phyloP scores from a whole-genome alignment of 2,888 invertebrate species.

The Xestia sexstrigata region DNA sequence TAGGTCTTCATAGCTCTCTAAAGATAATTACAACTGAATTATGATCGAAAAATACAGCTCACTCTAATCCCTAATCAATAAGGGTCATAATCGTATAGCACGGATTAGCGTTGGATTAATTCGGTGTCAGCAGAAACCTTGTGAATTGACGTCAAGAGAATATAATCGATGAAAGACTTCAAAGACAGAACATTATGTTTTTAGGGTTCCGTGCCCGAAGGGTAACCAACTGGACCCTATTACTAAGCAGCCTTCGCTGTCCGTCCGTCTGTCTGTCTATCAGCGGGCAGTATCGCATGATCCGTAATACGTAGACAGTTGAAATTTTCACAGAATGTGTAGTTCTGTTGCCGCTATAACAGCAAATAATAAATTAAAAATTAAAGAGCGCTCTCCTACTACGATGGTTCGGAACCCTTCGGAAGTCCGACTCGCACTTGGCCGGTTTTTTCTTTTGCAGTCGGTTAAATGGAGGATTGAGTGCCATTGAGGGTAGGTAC shows the following conservation, averaged over 20 bases:
- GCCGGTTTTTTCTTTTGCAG: not conserved
- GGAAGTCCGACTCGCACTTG: no score
- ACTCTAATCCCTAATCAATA: conserved; percentile 16
- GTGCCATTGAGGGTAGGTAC: not conserved
- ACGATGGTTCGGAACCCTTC: no score
- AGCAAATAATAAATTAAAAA: no score
- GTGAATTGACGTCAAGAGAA: conserved; percentile 49
- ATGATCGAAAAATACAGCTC: conserved; percentile 11
- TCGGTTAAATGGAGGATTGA: not conserved
- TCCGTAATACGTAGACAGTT: no score
- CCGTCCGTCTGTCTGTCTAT: no score
- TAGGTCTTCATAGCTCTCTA: not conserved
- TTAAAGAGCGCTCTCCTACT: no score
- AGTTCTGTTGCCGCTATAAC: no score
- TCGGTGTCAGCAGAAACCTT: conserved; percentile 43
- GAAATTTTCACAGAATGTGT: no score
- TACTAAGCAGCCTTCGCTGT: no score
- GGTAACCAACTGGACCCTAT: no score
- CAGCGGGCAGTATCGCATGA: no score
- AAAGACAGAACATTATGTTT: conserved; percentile 20
- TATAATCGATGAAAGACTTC: conserved; percentile 49
- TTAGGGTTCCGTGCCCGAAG: no score
- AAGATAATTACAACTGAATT: conserved; percentile 44
- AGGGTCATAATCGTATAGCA: conserved; percentile 24
- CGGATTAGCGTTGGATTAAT: conserved; percentile 44